Percentiles rank a stretch among this genome's conserved stretches.
Conservation (phyloP, 2,888 invertebrate species). For the Ypsolopha sequella region DNA sequence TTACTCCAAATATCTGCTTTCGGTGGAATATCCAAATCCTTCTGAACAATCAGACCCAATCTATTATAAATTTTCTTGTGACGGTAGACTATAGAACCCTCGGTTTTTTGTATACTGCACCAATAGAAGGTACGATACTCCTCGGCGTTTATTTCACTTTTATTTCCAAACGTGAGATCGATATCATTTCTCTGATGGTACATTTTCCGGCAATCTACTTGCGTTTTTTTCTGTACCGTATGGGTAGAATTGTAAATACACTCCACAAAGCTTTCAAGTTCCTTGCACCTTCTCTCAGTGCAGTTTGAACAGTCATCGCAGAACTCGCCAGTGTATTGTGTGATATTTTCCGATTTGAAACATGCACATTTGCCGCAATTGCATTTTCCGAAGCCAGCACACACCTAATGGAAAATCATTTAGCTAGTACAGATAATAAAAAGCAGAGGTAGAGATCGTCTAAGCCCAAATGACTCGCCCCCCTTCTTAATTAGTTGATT, state of each 20-base stretch:
- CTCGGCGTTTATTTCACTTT: too few species aligned
- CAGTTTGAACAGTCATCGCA: constrained; percentile 79
- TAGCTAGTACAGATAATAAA: not conserved
- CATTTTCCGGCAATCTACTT: too few species aligned
- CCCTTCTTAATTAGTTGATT: too few species aligned
- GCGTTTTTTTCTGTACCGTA: too few species aligned
- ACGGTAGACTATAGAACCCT: too few species aligned
- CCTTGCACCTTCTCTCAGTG: constrained; percentile 69
- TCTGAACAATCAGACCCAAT: constrained; percentile 37
- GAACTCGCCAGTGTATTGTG: constrained; percentile 65
- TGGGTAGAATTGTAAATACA: constrained; percentile 54
- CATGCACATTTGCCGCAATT: constrained; percentile 79
- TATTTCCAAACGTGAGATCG: too few species aligned
- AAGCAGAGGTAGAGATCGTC: too few species aligned
- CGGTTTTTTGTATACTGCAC: too few species aligned
- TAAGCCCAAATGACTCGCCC: too few species aligned
- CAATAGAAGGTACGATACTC: too few species aligned
- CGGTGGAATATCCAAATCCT: constrained; percentile 29
- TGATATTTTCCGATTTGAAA: constrained; percentile 38
- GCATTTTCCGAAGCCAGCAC: constrained; percentile 74
- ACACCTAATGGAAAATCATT: constrained; percentile 34
- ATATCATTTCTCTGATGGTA: too few species aligned
- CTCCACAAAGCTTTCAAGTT: constrained; percentile 77
- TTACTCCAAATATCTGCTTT: constrained; percentile 39
- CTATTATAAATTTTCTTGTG: not conserved